These are phyloP conservation scores for Andrena haemorrhoa DNA, from an alignment of 2,888 invertebrate genomes.

Conservation along the genomic window DNA sequence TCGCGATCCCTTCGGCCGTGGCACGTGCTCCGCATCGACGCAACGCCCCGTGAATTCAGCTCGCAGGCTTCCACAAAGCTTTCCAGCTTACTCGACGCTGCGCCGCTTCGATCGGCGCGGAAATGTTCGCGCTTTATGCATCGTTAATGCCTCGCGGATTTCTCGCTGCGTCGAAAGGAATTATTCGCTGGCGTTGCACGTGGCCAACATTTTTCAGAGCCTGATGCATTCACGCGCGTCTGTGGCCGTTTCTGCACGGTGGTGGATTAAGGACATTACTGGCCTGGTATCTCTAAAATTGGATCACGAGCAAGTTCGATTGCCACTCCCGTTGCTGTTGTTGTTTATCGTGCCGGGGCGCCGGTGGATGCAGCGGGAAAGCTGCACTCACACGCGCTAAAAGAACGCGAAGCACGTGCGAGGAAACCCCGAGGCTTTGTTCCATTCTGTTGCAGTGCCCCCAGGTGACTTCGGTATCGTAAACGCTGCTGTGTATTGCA, in stretches of 20 bases:
- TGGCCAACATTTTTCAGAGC: too few relatives aligned
- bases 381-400: conserved; percentile 3
- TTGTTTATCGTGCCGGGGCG: conserved; percentile 14
- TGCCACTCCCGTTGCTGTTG: not conserved
- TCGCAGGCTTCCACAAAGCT: conserved; percentile 35
- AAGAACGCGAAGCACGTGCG: conserved; percentile 20
- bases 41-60: conserved; percentile 41
- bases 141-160: conserved; percentile 28
- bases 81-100: conserved; percentile 18
- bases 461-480: conserved; percentile 63
- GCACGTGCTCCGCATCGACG: conserved; percentile 62
- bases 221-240: too few relatives aligned
- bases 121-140: conserved; percentile 22
- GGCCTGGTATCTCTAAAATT: too few relatives aligned
- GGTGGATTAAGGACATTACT: too few relatives aligned
- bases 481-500: conserved; percentile 56
- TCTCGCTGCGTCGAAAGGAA: not conserved
- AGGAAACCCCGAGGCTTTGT: conserved; percentile 50
- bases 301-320: not conserved
- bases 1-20: conserved; percentile 48
- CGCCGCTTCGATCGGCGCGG: not conserved
- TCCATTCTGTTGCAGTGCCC: conserved; percentile 55
- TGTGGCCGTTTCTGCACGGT: too few relatives aligned
- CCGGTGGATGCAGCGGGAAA: conserved; percentile 8
- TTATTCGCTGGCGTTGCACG: not conserved